These are phyloP conservation scores for Tyrophagus putrescentiae DNA, from an alignment of 1,140 invertebrate species.

Conservation along the genomic window DNA sequence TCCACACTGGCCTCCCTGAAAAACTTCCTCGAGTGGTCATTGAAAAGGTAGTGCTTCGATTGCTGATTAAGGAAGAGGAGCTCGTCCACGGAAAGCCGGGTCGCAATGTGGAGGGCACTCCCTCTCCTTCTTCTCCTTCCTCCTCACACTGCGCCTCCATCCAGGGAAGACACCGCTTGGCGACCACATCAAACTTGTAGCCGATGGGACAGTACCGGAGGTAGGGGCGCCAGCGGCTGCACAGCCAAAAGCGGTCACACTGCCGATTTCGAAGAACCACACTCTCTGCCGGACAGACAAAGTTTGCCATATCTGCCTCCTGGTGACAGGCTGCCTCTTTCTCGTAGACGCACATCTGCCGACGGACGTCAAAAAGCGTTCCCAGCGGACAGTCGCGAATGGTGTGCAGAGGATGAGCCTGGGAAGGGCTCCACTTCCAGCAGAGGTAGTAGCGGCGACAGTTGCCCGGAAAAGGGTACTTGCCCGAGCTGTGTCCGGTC, in stretches of 20 bases:
- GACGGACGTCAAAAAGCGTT: background rate
- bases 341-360: background rate
- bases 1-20: no score
- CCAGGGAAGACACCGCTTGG: background rate
- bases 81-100: no score
- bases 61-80: no score
- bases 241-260: conserved; percentile 3
- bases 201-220: background rate
- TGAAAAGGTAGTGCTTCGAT: no score
- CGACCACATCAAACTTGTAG: background rate
- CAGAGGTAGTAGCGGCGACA: conserved; percentile 6
- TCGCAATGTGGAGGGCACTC: no score
- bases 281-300: background rate
- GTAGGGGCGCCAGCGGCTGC: background rate
- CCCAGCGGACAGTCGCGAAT: background rate
- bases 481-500: no score
- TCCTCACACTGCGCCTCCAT: conserved; percentile 3
- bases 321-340: background rate
- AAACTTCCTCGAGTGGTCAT: no score
- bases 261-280: background rate
- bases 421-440: background rate
- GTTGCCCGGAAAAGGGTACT: conserved; percentile 2
- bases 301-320: background rate
- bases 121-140: no score
- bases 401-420: background rate